Evolutionary conservation across 2,888 invertebrate genomes (phyloP), one percentile per base, ranked within the genome.

Genomic region (Nomada ferruginata): DNA sequence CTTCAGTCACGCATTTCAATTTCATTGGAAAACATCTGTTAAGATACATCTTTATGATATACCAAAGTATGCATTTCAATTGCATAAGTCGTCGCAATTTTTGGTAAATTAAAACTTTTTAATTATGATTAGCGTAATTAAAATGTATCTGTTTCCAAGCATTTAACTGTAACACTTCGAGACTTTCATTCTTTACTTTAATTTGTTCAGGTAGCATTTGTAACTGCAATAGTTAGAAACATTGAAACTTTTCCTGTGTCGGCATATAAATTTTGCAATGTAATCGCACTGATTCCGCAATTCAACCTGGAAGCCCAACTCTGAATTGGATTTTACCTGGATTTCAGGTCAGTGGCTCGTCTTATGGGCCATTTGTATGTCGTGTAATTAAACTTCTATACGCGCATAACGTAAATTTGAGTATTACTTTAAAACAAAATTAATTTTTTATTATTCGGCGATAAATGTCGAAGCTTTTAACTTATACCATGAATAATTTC

Each of bases 241-340:
- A 55, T 47, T 55, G 47, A 50, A 59, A 23, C 47, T 73, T 59
- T 71, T 60, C 63, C 50, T 26, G 47, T 20, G 44, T 59, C 36
- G 52, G 36, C 36, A 65, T 52, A 64, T 57, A 29, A 64, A 68
- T 79, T 79, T 68, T 66, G 63, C 55, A 68, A 36, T 18, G 69
- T 63, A 75, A 55, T 74, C 69, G 23, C 57, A n/a, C n/a, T 64
- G 65, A 61, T 81, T 70, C 73, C 57, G 66, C 59, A 61, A 73
- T 71, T 10, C 59, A 71, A 74, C 74, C 60, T 82, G 63, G 55
- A 77, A 75, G 75, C 75, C 42, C 66, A 75, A 59, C 66, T 74
- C 36, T 47, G 29, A 47, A 72, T 76, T 76, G 65, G 18, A 70
- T 76, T 53, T 70, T 68, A 59, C 42, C 10, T 52, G 57, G 47